Conservation (phyloP, 2,888 invertebrate genomes). For the Sesia bembeciformis region DNA sequence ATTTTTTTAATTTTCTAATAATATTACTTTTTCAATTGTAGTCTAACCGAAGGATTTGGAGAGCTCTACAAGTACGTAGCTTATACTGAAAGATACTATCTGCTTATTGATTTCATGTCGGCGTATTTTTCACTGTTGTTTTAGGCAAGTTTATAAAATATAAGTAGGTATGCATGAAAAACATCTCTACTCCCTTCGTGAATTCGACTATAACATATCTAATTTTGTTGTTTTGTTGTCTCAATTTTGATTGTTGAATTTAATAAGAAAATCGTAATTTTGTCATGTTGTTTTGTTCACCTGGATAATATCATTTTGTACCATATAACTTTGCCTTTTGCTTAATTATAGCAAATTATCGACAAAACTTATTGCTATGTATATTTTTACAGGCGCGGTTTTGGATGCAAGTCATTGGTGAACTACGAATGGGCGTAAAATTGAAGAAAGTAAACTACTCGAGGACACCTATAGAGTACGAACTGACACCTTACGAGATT, state of each 20-base stretch:
- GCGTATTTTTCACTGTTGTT: too few relatives aligned
- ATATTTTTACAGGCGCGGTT: conserved; percentile 84
- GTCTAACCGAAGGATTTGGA: conserved; percentile 85
- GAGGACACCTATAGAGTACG: conserved; percentile 89
- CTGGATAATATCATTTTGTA: too few relatives aligned
- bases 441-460: conserved; percentile 89
- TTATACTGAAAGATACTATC: neutral
- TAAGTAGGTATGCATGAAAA: neutral
- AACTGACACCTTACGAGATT: conserved; percentile 96
- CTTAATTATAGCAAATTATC: too few relatives aligned
- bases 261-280: too few relatives aligned
- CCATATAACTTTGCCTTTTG: too few relatives aligned
- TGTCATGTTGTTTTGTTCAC: too few relatives aligned
- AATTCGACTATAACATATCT: too few relatives aligned
- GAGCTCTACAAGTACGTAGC: conserved; percentile 84
- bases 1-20: too few relatives aligned
- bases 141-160: neutral
- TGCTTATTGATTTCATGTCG: too few relatives aligned
- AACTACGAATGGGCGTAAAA: conserved; percentile 92
- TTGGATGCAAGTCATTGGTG: conserved; percentile 96
- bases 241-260: too few relatives aligned
- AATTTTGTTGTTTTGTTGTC: too few relatives aligned
- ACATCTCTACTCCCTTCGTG: too few relatives aligned
- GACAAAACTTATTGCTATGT: conserved; percentile 13
- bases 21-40: conserved; percentile 30